These are phyloP conservation scores for Pogonognathellus flavescens DNA, from an alignment of 1,140 invertebrate genomes.

Conservation along the genomic window DNA sequence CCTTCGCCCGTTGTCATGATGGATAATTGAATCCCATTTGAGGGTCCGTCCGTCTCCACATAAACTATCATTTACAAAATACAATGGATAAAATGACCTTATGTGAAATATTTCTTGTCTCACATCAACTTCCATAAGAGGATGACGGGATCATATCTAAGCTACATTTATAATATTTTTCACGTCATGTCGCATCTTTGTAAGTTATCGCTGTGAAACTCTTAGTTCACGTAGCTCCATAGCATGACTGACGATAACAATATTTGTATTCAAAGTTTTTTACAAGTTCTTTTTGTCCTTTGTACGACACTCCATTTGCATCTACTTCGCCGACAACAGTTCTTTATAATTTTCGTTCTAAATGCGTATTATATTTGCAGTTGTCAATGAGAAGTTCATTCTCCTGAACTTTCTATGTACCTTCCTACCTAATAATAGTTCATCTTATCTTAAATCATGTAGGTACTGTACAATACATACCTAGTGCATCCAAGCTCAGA, in stretches of 20 bases:
- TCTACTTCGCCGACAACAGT: not conserved
- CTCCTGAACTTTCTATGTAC: not conserved
- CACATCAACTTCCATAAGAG: conserved; percentile 18
- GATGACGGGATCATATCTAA: not conserved
- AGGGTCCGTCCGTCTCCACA: conserved; percentile 76
- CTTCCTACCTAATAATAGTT: not conserved
- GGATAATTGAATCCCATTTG: conserved; percentile 76
- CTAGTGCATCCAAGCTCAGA: too few relatives aligned
- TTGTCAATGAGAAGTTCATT: not conserved
- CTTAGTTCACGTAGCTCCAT: not conserved
- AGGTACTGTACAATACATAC: too few relatives aligned
- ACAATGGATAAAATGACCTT: conserved; percentile 34
- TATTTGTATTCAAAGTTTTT: conserved; percentile 21
- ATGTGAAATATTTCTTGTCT: conserved; percentile 24
- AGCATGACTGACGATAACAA: conserved; percentile 38
- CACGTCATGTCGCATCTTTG: conserved; percentile 10
- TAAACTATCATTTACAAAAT: conserved; percentile 76
- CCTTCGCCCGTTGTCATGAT: conserved; percentile 75
- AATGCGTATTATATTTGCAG: conserved; percentile 29
- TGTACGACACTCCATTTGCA: not conserved
- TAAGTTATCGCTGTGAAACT: conserved; percentile 9
- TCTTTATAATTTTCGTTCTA: conserved; percentile 25
- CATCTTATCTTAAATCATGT: conserved; percentile 1
- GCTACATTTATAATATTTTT: conserved; percentile 37
- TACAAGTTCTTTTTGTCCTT: too few relatives aligned